phyloP scores from a whole-genome alignment of 2,888 invertebrate genomes.

The Melieria omissa region DNA sequence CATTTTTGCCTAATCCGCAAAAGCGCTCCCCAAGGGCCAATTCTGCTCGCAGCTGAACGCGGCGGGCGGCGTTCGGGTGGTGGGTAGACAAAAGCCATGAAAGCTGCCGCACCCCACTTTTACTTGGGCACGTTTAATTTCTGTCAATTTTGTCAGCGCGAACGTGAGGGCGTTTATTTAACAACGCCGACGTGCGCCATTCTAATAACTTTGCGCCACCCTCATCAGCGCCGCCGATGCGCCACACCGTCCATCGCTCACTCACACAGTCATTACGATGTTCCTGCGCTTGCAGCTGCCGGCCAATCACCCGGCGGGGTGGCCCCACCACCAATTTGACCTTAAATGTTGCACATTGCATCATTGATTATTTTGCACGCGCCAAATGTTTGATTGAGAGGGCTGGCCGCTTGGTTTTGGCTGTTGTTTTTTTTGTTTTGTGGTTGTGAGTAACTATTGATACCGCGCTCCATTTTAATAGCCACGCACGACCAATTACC shows the following conservation, averaged over 20 bases:
- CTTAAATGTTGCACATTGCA: constrained; percentile 25
- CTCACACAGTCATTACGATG: too few relatives aligned
- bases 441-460: too few relatives aligned
- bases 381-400: constrained; percentile 38
- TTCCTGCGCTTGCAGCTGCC: too few relatives aligned
- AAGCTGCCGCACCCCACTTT: constrained; percentile 23
- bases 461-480: too few relatives aligned
- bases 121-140: constrained; percentile 30
- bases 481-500: too few relatives aligned
- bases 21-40: constrained; percentile 30
- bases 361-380: constrained; percentile 33
- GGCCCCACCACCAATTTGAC: background rate
- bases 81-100: constrained; percentile 12
- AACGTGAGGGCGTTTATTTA: constrained; percentile 33
- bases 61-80: constrained; percentile 2
- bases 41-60: constrained; percentile 8
- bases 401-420: constrained; percentile 5
- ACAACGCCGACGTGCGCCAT: constrained; percentile 24
- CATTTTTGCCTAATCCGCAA: constrained; percentile 12
- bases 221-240: too few relatives aligned
- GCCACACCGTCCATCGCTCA: too few relatives aligned
- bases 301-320: too few relatives aligned
- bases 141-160: constrained; percentile 24
- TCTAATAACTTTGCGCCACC: background rate
- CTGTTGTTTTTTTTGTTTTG: background rate